Conservation (phyloP, 1,140 invertebrate genomes). For the Cotesia vestalis region DNA sequence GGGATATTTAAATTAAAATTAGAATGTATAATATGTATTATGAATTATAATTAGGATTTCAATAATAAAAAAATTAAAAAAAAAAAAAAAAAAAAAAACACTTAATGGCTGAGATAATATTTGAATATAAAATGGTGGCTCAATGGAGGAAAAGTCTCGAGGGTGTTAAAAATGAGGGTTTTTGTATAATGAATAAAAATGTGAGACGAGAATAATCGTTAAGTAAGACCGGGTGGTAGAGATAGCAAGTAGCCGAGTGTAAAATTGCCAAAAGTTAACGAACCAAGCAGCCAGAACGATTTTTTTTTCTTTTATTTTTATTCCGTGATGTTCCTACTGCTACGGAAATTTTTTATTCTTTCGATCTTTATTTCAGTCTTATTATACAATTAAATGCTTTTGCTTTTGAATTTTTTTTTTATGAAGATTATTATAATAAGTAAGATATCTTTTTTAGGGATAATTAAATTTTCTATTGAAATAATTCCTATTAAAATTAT, state of each 20-base stretch:
- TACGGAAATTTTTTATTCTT: conserved; percentile 35
- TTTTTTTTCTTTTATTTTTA: conserved; percentile 24
- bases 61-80: too few species aligned
- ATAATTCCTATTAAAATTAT: too few species aligned
- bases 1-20: too few species aligned
- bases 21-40: too few species aligned
- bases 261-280: conserved; percentile 57
- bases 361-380: background rate
- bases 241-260: conserved; percentile 49
- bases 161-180: background rate
- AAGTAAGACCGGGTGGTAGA: conserved; percentile 7
- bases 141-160: background rate
- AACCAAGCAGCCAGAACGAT: conserved; percentile 40
- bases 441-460: too few species aligned
- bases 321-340: conserved; percentile 40
- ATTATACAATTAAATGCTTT: too few species aligned
- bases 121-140: too few species aligned
- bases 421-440: too few species aligned
- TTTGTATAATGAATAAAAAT: conserved; percentile 15
- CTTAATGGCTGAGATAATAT: too few species aligned
- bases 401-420: too few species aligned
- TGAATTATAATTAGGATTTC: too few species aligned
- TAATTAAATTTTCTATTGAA: background rate
- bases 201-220: conserved; percentile 7
- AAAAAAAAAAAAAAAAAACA: too few species aligned